Conservation (phyloP, 2,797 vertebrate species). For the Melanogrammus aeglefinus region DNA sequence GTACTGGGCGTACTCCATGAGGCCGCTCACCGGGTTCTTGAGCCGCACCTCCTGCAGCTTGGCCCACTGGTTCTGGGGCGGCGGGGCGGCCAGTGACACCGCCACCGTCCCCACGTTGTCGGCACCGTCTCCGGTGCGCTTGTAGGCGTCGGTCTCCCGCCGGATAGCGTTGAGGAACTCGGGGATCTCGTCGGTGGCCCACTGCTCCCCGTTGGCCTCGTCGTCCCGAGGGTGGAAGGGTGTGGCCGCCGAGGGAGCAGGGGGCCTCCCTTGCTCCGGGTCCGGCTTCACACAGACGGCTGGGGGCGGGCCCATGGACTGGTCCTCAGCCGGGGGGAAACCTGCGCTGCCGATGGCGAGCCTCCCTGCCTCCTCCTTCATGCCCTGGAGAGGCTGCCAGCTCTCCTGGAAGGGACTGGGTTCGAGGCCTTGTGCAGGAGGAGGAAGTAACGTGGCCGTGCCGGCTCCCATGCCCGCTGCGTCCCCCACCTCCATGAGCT, state of each 20-base stretch:
- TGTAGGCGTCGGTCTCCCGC: slow-evolving; percentile 59
- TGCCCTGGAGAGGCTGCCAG: slow-evolving; percentile 38
- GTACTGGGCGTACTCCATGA: slow-evolving; percentile 91
- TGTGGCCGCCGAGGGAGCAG: not conserved
- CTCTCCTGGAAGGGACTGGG: slow-evolving; percentile 22
- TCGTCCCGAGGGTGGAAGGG: slow-evolving; percentile 29
- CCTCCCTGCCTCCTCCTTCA: slow-evolving; percentile 38
- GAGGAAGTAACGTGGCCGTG: slow-evolving; percentile 10
- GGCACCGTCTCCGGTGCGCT: slow-evolving; percentile 37
- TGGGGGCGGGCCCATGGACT: slow-evolving; percentile 1
- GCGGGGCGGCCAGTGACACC: slow-evolving; percentile 76
- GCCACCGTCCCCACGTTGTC: slow-evolving; percentile 64
- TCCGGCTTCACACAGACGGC: slow-evolving; percentile 3
- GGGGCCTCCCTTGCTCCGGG: not conserved
- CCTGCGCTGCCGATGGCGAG: not conserved
- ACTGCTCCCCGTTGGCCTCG: slow-evolving; percentile 59
- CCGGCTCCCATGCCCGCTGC: slow-evolving; percentile 5
- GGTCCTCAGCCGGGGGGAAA: slow-evolving; percentile 2
- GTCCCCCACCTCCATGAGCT: slow-evolving; percentile 7
- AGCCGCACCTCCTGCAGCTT: slow-evolving; percentile 85
- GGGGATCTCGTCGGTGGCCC: slow-evolving; percentile 90
- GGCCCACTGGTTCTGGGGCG: slow-evolving; percentile 73
- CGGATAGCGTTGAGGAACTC: slow-evolving; percentile 84
- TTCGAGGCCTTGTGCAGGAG: slow-evolving; percentile 34
- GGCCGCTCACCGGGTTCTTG: slow-evolving; percentile 92